Conservation (phyloP, 2,113 vertebrate species). For the Chrysochloris asiatica region DNA sequence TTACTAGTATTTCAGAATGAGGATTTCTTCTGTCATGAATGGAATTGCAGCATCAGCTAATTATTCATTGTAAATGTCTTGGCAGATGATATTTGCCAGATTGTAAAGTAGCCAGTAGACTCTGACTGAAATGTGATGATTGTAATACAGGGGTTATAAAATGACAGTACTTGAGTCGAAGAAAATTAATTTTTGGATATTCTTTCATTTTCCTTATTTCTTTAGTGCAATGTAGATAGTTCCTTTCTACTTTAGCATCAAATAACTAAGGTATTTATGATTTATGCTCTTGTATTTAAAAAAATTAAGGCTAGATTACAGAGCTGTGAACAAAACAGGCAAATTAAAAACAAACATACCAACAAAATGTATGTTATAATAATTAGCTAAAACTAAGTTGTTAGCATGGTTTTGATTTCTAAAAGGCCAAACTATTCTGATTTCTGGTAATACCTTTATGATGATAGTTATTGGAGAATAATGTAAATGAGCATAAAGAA, state of each 20-base stretch:
- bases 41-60: constrained; percentile 34
- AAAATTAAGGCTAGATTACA: not conserved
- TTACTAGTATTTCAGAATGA: constrained; percentile 25
- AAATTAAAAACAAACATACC: constrained; percentile 14
- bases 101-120: not conserved
- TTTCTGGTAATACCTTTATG: not conserved
- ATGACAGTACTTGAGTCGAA: not conserved
- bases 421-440: constrained; percentile 28
- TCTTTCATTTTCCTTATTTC: not conserved
- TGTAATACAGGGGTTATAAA: constrained; percentile 26
- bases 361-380: not conserved
- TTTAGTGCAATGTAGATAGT: not conserved
- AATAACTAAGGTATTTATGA: not conserved
- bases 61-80: constrained; percentile 57
- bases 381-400: no score
- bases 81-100: constrained; percentile 35
- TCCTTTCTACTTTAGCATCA: not conserved
- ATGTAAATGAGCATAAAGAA: not conserved
- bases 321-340: not conserved
- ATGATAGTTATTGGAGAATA: constrained; percentile 28
- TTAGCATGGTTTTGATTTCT: no score
- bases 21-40: constrained; percentile 45
- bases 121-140: not conserved
- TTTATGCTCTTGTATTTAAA: not conserved
- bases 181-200: constrained; percentile 30